These are phyloP conservation scores for Achroia grisella DNA, from an alignment of 1,140 invertebrate genomes.

Conservation along the genomic window DNA sequence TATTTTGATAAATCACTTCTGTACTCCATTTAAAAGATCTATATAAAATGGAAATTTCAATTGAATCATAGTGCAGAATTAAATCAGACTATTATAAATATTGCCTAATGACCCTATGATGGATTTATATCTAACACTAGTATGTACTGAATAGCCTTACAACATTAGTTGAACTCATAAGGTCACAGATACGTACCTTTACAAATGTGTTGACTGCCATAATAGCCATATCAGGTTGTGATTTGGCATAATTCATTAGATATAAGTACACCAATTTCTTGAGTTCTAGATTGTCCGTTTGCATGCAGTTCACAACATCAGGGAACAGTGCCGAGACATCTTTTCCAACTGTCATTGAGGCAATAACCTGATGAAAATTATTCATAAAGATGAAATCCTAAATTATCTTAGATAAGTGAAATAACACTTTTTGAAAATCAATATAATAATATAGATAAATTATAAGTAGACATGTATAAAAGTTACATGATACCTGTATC, in stretches of 20 bases:
- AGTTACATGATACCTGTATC: too few relatives aligned
- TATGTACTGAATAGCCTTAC: constrained; percentile 7
- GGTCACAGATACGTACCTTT: constrained; percentile 80
- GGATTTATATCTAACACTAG: too few relatives aligned
- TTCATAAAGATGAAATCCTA: too few relatives aligned
- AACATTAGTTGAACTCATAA: background rate
- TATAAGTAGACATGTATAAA: too few relatives aligned
- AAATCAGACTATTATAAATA: too few relatives aligned
- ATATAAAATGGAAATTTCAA: too few relatives aligned
- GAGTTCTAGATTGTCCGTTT: constrained; percentile 99
- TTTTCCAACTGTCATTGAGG: constrained; percentile 99
- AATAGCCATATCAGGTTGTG: constrained; percentile 99
- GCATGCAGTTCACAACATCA: constrained; percentile 99
- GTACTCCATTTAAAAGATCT: too few relatives aligned
- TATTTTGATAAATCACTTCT: too few relatives aligned
- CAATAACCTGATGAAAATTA: constrained; percentile 87
- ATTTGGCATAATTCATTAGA: constrained; percentile 99
- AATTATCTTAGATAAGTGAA: background rate
- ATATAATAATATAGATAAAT: too few relatives aligned
- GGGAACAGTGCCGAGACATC: constrained; percentile 97
- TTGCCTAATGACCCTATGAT: too few relatives aligned
- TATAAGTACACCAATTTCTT: constrained; percentile 99
- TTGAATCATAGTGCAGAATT: too few relatives aligned
- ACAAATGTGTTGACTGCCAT: constrained; percentile 99
- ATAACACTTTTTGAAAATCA: too few relatives aligned